A percentile compares a stretch with the other conserved stretches of the same genome.
Evolutionary conservation across 2,888 invertebrate species (phyloP).

Genomic region (Thelaira solivaga): DNA sequence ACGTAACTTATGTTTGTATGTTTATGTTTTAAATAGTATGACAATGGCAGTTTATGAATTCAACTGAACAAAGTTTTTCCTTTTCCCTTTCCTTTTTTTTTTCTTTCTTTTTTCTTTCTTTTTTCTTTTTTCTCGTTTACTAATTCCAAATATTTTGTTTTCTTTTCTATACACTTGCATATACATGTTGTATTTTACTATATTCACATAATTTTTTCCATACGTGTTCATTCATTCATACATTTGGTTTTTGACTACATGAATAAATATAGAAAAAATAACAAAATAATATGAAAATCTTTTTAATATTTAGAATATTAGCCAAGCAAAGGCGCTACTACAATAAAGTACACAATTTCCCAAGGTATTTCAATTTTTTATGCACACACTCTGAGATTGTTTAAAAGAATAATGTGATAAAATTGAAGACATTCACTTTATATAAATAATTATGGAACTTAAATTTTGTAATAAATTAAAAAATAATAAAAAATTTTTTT

Average conservation of each 20-base stretch:
- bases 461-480: too few species aligned
- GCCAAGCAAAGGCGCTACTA: neutral
- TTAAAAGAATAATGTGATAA: too few species aligned
- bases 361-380: neutral
- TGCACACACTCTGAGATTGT: too few species aligned
- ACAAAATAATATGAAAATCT: conserved; percentile 37
- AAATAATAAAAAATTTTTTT: too few species aligned
- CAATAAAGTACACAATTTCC: conserved; percentile 30
- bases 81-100: conserved; percentile 29
- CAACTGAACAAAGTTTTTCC: conserved; percentile 32
- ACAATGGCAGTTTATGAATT: conserved; percentile 50
- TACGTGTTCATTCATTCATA: neutral
- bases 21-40: conserved; percentile 46
- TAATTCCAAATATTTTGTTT: too few species aligned
- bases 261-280: conserved; percentile 20
- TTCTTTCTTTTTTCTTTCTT: neutral
- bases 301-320: conserved; percentile 29
- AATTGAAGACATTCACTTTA: too few species aligned
- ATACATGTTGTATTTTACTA: too few species aligned
- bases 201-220: too few species aligned
- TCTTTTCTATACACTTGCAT: too few species aligned
- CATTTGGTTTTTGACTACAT: neutral
- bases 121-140: neutral
- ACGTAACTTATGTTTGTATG: too few species aligned
- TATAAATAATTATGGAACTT: too few species aligned